phyloP scores from a whole-genome alignment of 2,888 invertebrate species.

The Dryobotodes eremita region DNA sequence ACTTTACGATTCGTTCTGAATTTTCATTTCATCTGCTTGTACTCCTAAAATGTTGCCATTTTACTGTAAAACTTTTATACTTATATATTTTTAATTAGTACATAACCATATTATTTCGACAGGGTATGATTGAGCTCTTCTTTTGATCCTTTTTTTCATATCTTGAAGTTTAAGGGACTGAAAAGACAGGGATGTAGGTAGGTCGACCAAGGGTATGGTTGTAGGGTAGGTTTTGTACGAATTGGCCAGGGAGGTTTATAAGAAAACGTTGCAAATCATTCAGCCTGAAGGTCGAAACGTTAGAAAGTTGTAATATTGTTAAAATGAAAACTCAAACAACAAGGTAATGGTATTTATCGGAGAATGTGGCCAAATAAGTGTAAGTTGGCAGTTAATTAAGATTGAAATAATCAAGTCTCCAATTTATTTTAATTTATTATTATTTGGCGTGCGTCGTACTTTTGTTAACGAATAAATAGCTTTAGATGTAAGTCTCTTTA shows the following conservation, averaged over 20 bases:
- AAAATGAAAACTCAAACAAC: constrained; percentile 50
- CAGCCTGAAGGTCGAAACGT: constrained; percentile 66
- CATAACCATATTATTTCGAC: constrained; percentile 80
- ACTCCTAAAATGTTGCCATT: constrained; percentile 83
- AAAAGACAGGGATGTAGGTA: constrained; percentile 88
- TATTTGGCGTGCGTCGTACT: constrained; percentile 75
- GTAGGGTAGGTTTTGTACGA: constrained; percentile 88
- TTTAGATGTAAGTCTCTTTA: constrained; percentile 70
- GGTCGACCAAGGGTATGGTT: constrained; percentile 79
- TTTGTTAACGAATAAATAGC: constrained; percentile 73
- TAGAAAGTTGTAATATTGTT: constrained; percentile 41
- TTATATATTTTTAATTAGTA: constrained; percentile 69
- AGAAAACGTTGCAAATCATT: constrained; percentile 73
- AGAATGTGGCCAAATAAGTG: constrained; percentile 64
- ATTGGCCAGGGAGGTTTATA: constrained; percentile 82
- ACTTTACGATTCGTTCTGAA: constrained; percentile 62
- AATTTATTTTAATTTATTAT: constrained; percentile 57
- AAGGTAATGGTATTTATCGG: constrained; percentile 39
- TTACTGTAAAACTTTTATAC: constrained; percentile 67
- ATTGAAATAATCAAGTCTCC: constrained; percentile 57
- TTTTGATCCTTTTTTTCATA: constrained; percentile 82
- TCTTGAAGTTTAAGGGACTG: constrained; percentile 84
- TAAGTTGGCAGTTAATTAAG: constrained; percentile 54
- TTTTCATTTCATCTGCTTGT: constrained; percentile 76
- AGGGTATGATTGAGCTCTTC: constrained; percentile 81